Conservation (phyloP, 2,888 invertebrate genomes). For the Agonum fuliginosum region DNA sequence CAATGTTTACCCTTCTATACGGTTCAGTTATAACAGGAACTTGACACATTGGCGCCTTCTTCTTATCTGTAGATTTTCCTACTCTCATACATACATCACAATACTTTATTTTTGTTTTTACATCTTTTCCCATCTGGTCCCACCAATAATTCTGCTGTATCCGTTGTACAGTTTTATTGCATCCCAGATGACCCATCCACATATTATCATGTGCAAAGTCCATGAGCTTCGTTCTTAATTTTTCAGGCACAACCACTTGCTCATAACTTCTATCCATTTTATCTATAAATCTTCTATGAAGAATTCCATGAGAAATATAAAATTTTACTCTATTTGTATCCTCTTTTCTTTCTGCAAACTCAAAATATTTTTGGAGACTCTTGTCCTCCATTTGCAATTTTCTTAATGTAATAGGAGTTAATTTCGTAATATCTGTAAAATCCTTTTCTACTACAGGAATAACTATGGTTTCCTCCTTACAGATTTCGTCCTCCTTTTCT, state of each 20-base stretch:
- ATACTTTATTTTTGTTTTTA: conserved; percentile 13
- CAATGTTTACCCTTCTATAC: conserved; percentile 11
- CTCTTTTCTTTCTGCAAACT: neutral
- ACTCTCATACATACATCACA: conserved; percentile 21
- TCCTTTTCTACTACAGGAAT: neutral
- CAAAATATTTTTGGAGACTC: neutral
- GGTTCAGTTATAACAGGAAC: neutral
- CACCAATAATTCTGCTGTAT: conserved; percentile 24
- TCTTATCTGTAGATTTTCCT: conserved; percentile 7
- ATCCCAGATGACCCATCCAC: conserved; percentile 28
- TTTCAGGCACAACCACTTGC: neutral
- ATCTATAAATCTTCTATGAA: neutral
- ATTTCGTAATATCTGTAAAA: neutral
- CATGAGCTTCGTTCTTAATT: neutral
- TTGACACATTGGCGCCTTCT: conserved; percentile 14
- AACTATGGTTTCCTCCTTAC: too few species aligned
- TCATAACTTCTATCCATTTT: neutral
- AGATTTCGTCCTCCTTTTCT: too few species aligned
- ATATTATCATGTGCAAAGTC: conserved; percentile 5
- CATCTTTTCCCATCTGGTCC: neutral
- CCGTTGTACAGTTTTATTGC: conserved; percentile 1
- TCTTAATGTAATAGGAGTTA: neutral
- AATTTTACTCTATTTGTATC: neutral
- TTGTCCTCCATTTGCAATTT: neutral
- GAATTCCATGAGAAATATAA: neutral